Evolutionary conservation across 2,113 vertebrate genomes (phyloP), one percentile per base, ranked within the genome.

Genomic region (Cebidichthys violaceus): DNA sequence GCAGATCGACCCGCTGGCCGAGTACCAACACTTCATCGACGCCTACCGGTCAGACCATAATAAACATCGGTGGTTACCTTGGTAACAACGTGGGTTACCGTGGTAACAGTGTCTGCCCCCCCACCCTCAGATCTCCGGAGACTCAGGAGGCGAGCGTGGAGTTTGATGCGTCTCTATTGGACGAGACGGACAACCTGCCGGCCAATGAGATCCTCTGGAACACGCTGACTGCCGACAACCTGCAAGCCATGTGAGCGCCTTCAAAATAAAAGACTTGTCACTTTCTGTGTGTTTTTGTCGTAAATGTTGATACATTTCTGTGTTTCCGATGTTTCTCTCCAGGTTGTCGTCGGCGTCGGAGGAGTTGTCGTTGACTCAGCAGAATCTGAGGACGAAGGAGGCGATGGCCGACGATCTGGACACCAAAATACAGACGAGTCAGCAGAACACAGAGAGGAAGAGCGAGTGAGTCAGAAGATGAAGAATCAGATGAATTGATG

Each of bases 201-300:
- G 97, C 96, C 84, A 98, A 98, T 92, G 97, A 99, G 77, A 98
- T 99, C 74, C 96, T 98, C 90, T 99, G 98, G 98, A 99, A 98
- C 94, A 99, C 97, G 70, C 95, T 99, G 92, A 99, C 97, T 2
- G 97, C 96, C 50, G 97, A 99, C 85, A 96, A 93, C 93, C 96
- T 99, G 79, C 97, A 97, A 94, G 89, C 93, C 81, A 96, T 93
- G 97, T 99, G 94, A 97, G 90, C 33, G 17, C 1, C 78, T 62
- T 0, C 52, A 74, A 31, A 77, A 72, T 78, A 35, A 69, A 69
- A 72, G 0, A 5, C n/a, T 54, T 33, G 33, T 33, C 31, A 33
- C 33, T 33, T 33, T 33, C 33, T 33, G 6, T 33, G 33, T 33
- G 5, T 6, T 33, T 33, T 33, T 33, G 33, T 33, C 6, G 33